Conservation (phyloP, 2,888 invertebrate genomes). For the Hesperia comma region DNA sequence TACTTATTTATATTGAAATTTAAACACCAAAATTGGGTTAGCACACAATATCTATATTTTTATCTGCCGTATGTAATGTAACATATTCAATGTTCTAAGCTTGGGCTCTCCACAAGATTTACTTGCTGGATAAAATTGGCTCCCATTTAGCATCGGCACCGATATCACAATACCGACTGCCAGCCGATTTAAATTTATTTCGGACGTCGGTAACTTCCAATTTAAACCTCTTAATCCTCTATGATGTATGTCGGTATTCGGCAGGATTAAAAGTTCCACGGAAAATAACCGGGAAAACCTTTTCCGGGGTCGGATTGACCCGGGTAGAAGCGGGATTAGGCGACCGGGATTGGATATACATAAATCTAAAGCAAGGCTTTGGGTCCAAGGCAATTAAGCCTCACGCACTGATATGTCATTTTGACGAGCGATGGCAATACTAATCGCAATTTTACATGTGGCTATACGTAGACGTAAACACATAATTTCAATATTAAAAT, state of each 20-base stretch:
- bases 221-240: constrained; percentile 85
- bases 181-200: constrained; percentile 84
- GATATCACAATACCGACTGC: constrained; percentile 83
- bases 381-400: constrained; percentile 80
- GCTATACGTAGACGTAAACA: constrained; percentile 50
- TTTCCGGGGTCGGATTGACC: constrained; percentile 83
- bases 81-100: constrained; percentile 43
- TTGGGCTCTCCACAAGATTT: constrained; percentile 66
- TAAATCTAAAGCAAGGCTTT: constrained; percentile 81
- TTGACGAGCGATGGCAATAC: constrained; percentile 67
- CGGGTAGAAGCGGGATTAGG: constrained; percentile 80
- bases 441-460: constrained; percentile 61
- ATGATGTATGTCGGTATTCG: constrained; percentile 84
- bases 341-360: constrained; percentile 82
- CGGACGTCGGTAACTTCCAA: constrained; percentile 85
- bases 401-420: constrained; percentile 77
- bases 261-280: constrained; percentile 84
- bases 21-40: not conserved
- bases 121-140: constrained; percentile 75
- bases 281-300: constrained; percentile 84
- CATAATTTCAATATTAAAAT: constrained; percentile 81
- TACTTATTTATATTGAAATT: too few species aligned
- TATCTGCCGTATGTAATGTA: constrained; percentile 18
- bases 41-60: constrained; percentile 1
- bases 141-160: constrained; percentile 79